Evolutionary conservation across 2,888 invertebrate species (phyloP).

Genomic region (Congeria kusceri): DNA sequence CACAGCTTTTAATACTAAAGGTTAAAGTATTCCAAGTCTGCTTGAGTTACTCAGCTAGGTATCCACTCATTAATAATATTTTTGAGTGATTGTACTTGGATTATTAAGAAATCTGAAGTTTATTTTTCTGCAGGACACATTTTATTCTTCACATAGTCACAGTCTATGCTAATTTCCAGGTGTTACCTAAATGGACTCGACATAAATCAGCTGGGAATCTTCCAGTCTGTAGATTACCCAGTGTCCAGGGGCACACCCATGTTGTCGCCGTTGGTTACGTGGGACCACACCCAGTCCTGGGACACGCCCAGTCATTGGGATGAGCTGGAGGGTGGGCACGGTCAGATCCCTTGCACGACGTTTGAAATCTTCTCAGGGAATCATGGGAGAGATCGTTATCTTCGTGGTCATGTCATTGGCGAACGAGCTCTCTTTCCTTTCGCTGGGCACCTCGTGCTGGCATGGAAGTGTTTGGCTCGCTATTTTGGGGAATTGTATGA

Average conservation of each 20-base stretch:
- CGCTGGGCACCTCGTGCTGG: slow-evolving; percentile 89
- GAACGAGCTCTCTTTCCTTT: slow-evolving; percentile 95
- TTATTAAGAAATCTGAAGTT: too few species aligned
- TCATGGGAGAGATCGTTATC: slow-evolving; percentile 71
- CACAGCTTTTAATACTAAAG: too few species aligned
- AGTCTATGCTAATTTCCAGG: slow-evolving; percentile 83
- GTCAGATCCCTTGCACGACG: slow-evolving; percentile 66
- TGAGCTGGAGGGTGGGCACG: slow-evolving; percentile 70
- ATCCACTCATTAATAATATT: too few species aligned
- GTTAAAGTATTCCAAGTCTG: too few species aligned
- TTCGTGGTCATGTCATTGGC: slow-evolving; percentile 92
- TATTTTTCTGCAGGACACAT: not conserved
- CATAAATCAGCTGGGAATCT: slow-evolving; percentile 91
- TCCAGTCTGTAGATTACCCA: slow-evolving; percentile 89
- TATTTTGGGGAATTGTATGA: slow-evolving; percentile 86
- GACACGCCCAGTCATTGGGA: slow-evolving; percentile 83
- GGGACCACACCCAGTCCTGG: slow-evolving; percentile 96
- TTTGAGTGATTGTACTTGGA: too few species aligned
- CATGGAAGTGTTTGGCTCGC: slow-evolving; percentile 86
- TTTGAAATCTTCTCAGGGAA: slow-evolving; percentile 74
- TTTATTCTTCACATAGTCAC: slow-evolving; percentile 58
- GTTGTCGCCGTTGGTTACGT: slow-evolving; percentile 92
- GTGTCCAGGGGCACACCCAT: slow-evolving; percentile 94
- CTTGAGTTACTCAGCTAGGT: too few species aligned
- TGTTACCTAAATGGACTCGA: slow-evolving; percentile 93